phyloP scores from a whole-genome alignment of 1,140 invertebrate species.

The Colletes gigas region DNA sequence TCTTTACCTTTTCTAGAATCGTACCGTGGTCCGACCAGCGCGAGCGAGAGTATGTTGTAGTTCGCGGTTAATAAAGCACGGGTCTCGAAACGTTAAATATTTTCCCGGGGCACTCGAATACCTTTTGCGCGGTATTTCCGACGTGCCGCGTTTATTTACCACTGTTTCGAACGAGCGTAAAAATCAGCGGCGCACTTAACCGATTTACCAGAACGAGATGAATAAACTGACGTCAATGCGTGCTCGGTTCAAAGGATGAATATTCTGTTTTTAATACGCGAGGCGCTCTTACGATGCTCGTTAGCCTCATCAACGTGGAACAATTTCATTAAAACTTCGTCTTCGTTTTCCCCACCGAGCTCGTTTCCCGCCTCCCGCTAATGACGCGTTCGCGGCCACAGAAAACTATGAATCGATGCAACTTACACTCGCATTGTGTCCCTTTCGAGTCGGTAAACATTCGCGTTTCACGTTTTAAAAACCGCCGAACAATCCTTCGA shows the following conservation, averaged over 20 bases:
- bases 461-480: background rate
- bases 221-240: conserved; percentile 42
- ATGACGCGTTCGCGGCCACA: conserved; percentile 22
- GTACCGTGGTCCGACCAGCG: too few species aligned
- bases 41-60: too few species aligned
- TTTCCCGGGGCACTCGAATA: background rate
- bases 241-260: conserved; percentile 23
- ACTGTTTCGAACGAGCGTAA: background rate
- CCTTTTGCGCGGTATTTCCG: background rate
- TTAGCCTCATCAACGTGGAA: conserved; percentile 64
- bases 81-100: too few species aligned
- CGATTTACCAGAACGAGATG: conserved; percentile 26
- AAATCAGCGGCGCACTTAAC: conserved; percentile 16
- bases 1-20: too few species aligned
- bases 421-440: conserved; percentile 17
- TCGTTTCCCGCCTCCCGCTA: conserved; percentile 49
- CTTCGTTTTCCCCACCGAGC: conserved; percentile 28
- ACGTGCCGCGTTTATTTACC: conserved; percentile 16
- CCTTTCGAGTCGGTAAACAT: background rate
- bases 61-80: too few species aligned
- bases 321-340: conserved; percentile 67
- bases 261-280: conserved; percentile 15
- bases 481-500: background rate
- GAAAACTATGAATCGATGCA: conserved; percentile 33
- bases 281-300: conserved; percentile 60